Percentiles rank a stretch among this genome's conserved stretches.
Evolutionary conservation across 2,113 vertebrate genomes (phyloP).

Genomic region (Protomyctophum bolini): DNA sequence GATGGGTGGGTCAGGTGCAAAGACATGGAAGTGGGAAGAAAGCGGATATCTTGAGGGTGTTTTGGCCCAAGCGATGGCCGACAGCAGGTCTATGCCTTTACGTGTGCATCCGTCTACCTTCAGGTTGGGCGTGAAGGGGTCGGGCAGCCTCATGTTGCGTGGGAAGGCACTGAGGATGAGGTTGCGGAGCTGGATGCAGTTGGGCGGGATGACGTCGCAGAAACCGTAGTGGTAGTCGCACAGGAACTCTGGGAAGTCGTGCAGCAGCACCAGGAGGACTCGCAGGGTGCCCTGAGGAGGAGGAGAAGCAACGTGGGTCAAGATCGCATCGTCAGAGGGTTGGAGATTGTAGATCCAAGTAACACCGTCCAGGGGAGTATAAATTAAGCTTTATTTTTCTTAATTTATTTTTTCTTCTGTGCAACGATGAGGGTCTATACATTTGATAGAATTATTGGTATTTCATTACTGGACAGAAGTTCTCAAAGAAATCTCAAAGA

Average conservation of each 20-base stretch:
- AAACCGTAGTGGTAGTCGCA: constrained; percentile 99
- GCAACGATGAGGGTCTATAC: too few species aligned
- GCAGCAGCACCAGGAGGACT: constrained; percentile 94
- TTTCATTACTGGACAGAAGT: too few species aligned
- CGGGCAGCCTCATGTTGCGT: constrained; percentile 99
- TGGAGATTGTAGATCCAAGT: too few species aligned
- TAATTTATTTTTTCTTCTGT: too few species aligned
- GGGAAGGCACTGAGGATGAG: constrained; percentile 99
- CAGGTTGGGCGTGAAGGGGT: constrained; percentile 97
- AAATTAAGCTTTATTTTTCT: too few species aligned
- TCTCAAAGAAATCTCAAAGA: not conserved
- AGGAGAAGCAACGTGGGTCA: not conserved
- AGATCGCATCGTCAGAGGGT: too few species aligned
- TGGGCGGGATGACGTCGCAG: constrained; percentile 98
- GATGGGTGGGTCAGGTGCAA: too few species aligned
- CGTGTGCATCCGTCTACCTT: constrained; percentile 82
- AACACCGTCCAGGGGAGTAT: too few species aligned
- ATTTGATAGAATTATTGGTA: too few species aligned
- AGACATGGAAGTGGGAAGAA: too few species aligned
- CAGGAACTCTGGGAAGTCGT: constrained; percentile 98
- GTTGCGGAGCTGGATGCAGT: constrained; percentile 98
- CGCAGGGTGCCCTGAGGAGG: constrained; percentile 90
- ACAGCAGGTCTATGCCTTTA: not conserved
- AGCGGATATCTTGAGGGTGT: too few species aligned
- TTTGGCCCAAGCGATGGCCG: too few species aligned